Percentiles rank a stretch among this genome's conserved stretches.
These are phyloP conservation scores for Neosilurus mollespiculum DNA, from an alignment of 2,797 vertebrate species.

Conservation along the genomic window DNA sequence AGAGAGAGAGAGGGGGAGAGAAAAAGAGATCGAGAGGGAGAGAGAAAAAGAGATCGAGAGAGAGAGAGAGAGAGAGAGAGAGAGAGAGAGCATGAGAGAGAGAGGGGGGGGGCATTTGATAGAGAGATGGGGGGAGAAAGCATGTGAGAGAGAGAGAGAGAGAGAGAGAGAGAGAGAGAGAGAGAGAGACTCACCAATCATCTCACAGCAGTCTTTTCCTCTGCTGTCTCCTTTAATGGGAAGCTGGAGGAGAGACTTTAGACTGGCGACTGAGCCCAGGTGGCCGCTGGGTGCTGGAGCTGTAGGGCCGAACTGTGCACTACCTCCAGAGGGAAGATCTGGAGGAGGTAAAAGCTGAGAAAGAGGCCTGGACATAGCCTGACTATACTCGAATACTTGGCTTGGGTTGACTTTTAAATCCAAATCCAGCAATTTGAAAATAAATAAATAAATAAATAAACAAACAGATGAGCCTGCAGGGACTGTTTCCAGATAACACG, in stretches of 20 bases:
- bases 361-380: conserved; percentile 78
- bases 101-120: too few relatives aligned
- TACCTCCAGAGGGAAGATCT: conserved; percentile 75
- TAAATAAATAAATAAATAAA: not conserved
- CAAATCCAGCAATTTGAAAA: not conserved
- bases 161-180: conserved; percentile 24
- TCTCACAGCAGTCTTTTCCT: conserved; percentile 81
- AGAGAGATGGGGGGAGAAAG: too few relatives aligned
- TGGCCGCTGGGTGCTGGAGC: conserved; percentile 70
- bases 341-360: conserved; percentile 75
- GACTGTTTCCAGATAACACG: not conserved
- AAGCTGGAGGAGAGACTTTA: conserved; percentile 87
- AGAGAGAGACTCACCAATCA: conserved; percentile 72
- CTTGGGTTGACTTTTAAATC: conserved; percentile 25
- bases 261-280: conserved; percentile 81
- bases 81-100: not conserved
- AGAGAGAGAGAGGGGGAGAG: too few relatives aligned
- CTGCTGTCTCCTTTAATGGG: conserved; percentile 85
- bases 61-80: not conserved
- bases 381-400: conserved; percentile 3
- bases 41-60: conserved; percentile 16
- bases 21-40: not conserved
- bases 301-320: conserved; percentile 73
- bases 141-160: not conserved
- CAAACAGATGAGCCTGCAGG: too few relatives aligned